Percentiles rank a stretch among this genome's conserved stretches.
Conservation (phyloP, 2,113 vertebrate species). For the Carassius gibelio region DNA sequence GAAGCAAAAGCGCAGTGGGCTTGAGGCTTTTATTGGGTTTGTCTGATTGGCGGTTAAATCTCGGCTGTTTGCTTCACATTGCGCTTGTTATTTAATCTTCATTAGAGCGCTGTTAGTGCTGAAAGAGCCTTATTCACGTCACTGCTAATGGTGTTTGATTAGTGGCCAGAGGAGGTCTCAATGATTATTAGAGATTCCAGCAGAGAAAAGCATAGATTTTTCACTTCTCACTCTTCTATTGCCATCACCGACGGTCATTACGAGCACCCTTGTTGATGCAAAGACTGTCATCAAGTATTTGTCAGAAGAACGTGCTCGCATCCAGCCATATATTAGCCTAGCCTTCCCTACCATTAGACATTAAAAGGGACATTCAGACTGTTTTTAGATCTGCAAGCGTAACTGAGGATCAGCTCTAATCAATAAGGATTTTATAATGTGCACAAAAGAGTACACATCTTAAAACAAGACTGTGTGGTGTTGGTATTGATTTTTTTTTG, state of each 20-base stretch:
- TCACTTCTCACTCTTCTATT: background rate
- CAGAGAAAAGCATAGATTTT: conserved; percentile 44
- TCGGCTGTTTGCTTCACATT: conserved; percentile 22
- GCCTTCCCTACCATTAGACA: background rate
- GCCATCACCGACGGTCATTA: background rate
- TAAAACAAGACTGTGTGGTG: conserved; percentile 2
- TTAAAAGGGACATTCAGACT: background rate
- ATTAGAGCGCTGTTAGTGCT: conserved; percentile 37
- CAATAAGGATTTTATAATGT: conserved; percentile 11
- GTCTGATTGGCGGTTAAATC: conserved; percentile 5
- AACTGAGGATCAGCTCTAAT: conserved; percentile 1
- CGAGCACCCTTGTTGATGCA: background rate
- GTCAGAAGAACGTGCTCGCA: background rate
- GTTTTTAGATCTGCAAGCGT: background rate
- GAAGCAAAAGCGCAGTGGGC: background rate
- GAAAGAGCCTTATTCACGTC: conserved; percentile 35
- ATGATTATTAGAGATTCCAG: conserved; percentile 47
- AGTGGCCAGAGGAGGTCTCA: conserved; percentile 33
- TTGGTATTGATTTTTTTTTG: conserved; percentile 1
- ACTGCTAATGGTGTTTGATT: conserved; percentile 39
- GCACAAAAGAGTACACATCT: conserved; percentile 2
- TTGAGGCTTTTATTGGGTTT: background rate
- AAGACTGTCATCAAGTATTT: conserved; percentile 15
- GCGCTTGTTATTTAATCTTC: conserved; percentile 38
- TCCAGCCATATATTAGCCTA: conserved; percentile 5